Percentiles rank a stretch among this genome's conserved stretches.
Evolutionary conservation across 2,113 vertebrate genomes (phyloP).

Genomic region (Plotosus lineatus): DNA sequence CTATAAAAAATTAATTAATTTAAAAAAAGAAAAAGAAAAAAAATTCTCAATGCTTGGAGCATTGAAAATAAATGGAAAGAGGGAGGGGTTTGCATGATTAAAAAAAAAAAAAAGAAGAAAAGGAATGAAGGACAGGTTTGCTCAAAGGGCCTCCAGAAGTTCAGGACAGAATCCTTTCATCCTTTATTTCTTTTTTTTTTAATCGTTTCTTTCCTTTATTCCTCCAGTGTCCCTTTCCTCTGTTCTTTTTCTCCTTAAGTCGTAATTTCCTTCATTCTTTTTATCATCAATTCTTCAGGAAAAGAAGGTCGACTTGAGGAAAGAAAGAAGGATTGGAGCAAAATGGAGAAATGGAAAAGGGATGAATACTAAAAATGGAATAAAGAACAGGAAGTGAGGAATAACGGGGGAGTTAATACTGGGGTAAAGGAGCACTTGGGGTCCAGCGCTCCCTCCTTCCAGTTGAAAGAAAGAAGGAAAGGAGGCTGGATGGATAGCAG

Average conservation of each 20-base stretch:
- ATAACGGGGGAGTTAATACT: not conserved
- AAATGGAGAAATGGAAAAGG: not conserved
- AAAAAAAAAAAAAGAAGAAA: not conserved
- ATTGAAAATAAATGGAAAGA: not conserved
- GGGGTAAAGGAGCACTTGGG: not conserved
- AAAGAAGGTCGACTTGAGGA: too few species aligned
- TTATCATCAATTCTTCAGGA: too few species aligned
- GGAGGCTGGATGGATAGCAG: not conserved
- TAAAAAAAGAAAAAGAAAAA: too few species aligned
- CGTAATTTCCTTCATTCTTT: too few species aligned
- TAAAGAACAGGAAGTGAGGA: not conserved
- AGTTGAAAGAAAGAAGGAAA: not conserved
- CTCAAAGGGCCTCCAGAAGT: slow-evolving; percentile 63
- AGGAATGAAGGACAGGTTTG: not conserved
- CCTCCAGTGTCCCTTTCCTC: not conserved
- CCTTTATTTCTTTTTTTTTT: not conserved
- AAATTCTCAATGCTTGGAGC: not conserved
- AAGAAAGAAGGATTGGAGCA: too few species aligned
- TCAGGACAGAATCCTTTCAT: slow-evolving; percentile 59
- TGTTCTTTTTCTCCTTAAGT: not conserved
- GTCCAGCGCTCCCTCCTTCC: not conserved
- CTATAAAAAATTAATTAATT: not conserved
- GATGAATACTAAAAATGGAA: too few species aligned
- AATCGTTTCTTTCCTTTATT: not conserved
- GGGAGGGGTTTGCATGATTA: not conserved